A percentile compares a stretch with the other conserved stretches of the same genome.
Evolutionary conservation across 2,888 invertebrate species (phyloP).

Genomic region (Hirtodrosophila cameraria): DNA sequence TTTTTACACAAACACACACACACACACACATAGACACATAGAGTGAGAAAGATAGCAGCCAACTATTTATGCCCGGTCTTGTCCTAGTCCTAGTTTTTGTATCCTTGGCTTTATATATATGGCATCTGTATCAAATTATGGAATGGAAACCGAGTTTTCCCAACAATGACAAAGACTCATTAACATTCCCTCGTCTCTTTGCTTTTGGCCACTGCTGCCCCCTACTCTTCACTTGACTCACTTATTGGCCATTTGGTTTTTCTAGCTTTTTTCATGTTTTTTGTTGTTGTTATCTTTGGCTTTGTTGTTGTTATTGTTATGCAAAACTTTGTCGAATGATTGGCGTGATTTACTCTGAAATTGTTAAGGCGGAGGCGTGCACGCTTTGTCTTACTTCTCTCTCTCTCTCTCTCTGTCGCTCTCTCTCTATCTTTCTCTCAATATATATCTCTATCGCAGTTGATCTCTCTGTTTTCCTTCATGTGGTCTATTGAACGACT

Average conservation of each 20-base stretch:
- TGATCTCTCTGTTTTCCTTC: slow-evolving; percentile 9
- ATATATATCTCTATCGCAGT: background rate
- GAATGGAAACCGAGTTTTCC: slow-evolving; percentile 51
- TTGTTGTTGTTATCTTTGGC: background rate
- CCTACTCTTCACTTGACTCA: slow-evolving; percentile 8
- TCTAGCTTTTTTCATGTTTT: slow-evolving; percentile 31
- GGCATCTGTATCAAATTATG: slow-evolving; percentile 66
- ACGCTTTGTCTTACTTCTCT: slow-evolving; percentile 30
- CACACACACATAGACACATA: slow-evolving; percentile 27
- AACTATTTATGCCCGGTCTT: slow-evolving; percentile 38
- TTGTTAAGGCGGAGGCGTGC: slow-evolving; percentile 53
- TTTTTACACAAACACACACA: slow-evolving; percentile 56
- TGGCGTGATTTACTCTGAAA: slow-evolving; percentile 57
- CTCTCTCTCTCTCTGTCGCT: slow-evolving; percentile 1
- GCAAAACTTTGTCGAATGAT: slow-evolving; percentile 57
- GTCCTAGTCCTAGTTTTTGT: too few species aligned
- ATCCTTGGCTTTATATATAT: too few species aligned
- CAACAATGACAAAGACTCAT: slow-evolving; percentile 60
- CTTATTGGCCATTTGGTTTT: slow-evolving; percentile 51
- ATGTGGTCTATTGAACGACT: too few species aligned
- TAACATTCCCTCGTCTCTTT: slow-evolving; percentile 41
- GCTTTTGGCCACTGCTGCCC: slow-evolving; percentile 9
- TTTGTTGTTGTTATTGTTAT: slow-evolving; percentile 39
- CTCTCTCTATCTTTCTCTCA: background rate
- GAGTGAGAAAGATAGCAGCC: slow-evolving; percentile 13